Evolutionary conservation across 2,113 vertebrate species (phyloP), one percentile per base, ranked within the genome.

Genomic region (Tamias sibiricus): DNA sequence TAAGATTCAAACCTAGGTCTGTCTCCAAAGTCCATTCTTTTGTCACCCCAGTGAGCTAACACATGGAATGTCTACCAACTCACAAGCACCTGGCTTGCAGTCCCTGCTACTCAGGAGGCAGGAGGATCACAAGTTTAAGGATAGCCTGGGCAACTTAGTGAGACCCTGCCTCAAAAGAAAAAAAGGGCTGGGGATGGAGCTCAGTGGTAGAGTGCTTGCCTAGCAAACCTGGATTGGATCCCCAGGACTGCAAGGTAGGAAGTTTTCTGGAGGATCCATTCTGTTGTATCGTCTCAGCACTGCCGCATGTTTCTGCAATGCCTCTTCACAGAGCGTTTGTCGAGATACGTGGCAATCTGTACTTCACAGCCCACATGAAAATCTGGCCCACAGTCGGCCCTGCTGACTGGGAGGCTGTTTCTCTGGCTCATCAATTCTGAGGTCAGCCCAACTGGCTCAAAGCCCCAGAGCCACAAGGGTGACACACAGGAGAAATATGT

Each of bases 381-480:
- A 96, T 95, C 97, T 98, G 97, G 96, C 90, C 90, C 54, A 32
- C 72, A 88, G 87, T 97, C 4, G 20, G 96, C 76, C 71, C 80
- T 81, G 81, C 44, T 87, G 91, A 72, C 74, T 71, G 71, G 79
- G 87, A 96, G 71, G 91, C 86, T 64, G 40, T 66, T 90, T 79
- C 94, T 87, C 86, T 92, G 97, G 89, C 84, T 98, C 95, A 84
- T 92, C 89, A 57, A 28, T 81, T 87, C 91, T 85, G 96, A 96
- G 96, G 95, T 96, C 96, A 97, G 92, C 87, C 95, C 76, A 92
- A 37, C 1, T 97, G 97, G 97, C 96, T 90, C 49, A 28, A 54
- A 93, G 95, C 95, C 96, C 76, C n/a, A 26, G 59, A 95, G 80
- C 68, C 1, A 13, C 89, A 89, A 96, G 72, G 89, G 88, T 97